A percentile compares a stretch with the other conserved stretches of the same genome.
Evolutionary conservation across 2,113 vertebrate genomes (phyloP).

Genomic region (Cheirogaleus medius): DNA sequence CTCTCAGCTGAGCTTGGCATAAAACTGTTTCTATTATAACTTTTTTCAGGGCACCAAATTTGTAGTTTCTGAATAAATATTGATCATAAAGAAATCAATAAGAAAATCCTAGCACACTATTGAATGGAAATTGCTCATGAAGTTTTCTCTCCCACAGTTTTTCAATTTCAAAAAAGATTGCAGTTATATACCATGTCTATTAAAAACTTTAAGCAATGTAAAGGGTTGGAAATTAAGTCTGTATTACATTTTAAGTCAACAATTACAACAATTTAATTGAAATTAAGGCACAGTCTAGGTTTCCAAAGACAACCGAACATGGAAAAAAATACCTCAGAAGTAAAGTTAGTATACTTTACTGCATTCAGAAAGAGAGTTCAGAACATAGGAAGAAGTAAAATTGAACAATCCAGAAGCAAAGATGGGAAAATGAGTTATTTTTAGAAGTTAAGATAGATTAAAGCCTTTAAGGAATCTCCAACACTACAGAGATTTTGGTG

Average conservation of each 20-base stretch:
- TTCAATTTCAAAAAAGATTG: not conserved
- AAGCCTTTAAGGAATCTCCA: not conserved
- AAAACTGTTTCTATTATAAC: not conserved
- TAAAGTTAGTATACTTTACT: not conserved
- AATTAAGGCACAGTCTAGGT: not conserved
- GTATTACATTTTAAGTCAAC: not conserved
- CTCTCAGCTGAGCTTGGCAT: not conserved
- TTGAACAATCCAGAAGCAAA: not conserved
- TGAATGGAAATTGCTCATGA: not conserved
- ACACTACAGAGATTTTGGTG: not conserved
- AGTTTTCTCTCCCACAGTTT: not conserved
- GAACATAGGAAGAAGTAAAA: not conserved
- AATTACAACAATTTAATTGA: not conserved
- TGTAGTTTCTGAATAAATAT: not conserved
- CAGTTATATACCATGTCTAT: not conserved
- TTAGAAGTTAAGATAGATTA: not conserved
- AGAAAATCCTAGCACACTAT: not conserved
- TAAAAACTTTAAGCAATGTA: not conserved
- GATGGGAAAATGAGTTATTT: not conserved
- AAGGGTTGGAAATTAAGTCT: not conserved
- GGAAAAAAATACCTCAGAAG: not conserved
- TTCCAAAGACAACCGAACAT: not conserved
- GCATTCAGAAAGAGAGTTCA: not conserved
- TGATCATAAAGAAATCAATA: not conserved
- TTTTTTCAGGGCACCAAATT: not conserved